Percentiles rank a stretch among this genome's conserved stretches.
Conservation (phyloP, 2,113 vertebrate species). For the Archocentrus centrarchus region DNA sequence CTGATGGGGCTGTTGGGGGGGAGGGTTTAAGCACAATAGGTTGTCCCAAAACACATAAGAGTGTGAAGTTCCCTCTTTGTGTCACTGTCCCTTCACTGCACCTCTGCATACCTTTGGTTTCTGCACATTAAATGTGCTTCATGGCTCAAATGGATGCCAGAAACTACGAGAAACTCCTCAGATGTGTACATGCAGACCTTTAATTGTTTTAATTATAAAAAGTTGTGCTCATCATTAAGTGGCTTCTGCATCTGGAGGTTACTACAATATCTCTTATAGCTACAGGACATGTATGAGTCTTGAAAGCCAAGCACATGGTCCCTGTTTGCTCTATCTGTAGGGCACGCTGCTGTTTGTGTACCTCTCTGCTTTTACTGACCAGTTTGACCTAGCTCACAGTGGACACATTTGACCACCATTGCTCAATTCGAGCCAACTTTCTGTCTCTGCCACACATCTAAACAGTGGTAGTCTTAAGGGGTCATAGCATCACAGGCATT, state of each 20-base stretch:
- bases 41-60: too few relatives aligned
- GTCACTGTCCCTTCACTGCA: neutral
- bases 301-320: neutral
- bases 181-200: neutral
- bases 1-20: neutral
- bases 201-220: neutral
- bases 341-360: neutral
- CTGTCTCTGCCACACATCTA: neutral
- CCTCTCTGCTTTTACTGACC: neutral
- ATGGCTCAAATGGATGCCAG: neutral
- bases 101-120: neutral
- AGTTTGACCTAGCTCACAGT: slow-evolving; percentile 17
- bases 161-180: neutral
- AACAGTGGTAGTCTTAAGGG: neutral
- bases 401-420: neutral
- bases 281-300: neutral
- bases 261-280: neutral
- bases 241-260: neutral
- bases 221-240: neutral
- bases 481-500: slow-evolving; percentile 33
- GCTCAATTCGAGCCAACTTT: neutral
- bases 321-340: slow-evolving; percentile 5
- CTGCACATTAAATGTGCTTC: neutral
- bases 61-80: neutral
- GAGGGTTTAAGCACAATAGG: too few relatives aligned